A percentile compares a stretch with the other conserved stretches of the same genome.
phyloP scores from a whole-genome alignment of 2,888 invertebrate genomes.

The Fabriciana adippe region DNA sequence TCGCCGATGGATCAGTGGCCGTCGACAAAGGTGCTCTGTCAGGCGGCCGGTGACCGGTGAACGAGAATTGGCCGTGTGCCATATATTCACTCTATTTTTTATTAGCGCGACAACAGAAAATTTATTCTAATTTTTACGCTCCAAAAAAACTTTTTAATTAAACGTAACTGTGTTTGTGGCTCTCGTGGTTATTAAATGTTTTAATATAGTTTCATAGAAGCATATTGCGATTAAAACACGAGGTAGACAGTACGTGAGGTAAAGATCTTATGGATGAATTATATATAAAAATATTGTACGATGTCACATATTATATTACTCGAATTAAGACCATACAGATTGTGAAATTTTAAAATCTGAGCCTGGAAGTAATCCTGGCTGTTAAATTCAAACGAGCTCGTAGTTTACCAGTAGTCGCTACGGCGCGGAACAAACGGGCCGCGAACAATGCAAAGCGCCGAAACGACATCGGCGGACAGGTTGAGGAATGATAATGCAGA shows the following conservation, averaged over 20 bases:
- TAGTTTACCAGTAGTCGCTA: conserved; percentile 21
- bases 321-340: background rate
- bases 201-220: background rate
- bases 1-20: conserved; percentile 8
- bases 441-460: conserved; percentile 41
- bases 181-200: conserved; percentile 3
- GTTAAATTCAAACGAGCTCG: conserved; percentile 25
- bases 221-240: background rate
- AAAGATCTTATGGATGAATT: no score
- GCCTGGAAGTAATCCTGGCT: conserved; percentile 17
- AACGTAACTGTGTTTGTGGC: conserved; percentile 15
- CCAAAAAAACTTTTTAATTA: conserved; percentile 19
- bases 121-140: conserved; percentile 20
- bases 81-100: conserved; percentile 9
- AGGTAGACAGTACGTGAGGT: no score
- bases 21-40: background rate
- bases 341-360: conserved; percentile 8
- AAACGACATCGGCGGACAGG: conserved; percentile 41
- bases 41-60: background rate
- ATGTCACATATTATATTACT: no score
- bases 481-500: conserved; percentile 47
- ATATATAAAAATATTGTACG: no score
- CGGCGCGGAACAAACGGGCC: conserved; percentile 36
- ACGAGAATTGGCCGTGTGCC: conserved; percentile 9
- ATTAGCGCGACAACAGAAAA: conserved; percentile 8